Conservation (phyloP, 2,888 invertebrate species). For the Pherbina coryleti region DNA sequence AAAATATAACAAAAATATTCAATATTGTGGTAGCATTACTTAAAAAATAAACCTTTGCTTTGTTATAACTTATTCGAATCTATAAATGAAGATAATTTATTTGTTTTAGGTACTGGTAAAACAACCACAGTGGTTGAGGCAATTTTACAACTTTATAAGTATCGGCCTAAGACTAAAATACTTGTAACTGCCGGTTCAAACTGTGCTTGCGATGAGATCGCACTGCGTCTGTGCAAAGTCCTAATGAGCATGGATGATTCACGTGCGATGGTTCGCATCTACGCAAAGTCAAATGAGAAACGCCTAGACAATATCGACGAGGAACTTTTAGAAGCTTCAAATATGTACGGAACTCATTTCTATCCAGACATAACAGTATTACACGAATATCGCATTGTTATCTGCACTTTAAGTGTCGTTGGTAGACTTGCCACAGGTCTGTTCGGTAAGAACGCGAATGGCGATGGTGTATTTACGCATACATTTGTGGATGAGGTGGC, state of each 20-base stretch:
- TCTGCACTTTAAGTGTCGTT: slow-evolving; percentile 75
- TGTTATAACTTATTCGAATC: no score
- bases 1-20: background rate
- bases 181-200: slow-evolving; percentile 80
- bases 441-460: slow-evolving; percentile 50
- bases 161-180: slow-evolving; percentile 69
- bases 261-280: slow-evolving; percentile 69
- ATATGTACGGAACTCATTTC: slow-evolving; percentile 64
- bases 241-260: slow-evolving; percentile 47
- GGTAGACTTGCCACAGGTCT: slow-evolving; percentile 70
- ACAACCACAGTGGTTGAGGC: slow-evolving; percentile 80
- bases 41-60: no score
- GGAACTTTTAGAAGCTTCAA: slow-evolving; percentile 68
- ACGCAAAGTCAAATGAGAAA: slow-evolving; percentile 66
- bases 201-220: slow-evolving; percentile 79
- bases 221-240: slow-evolving; percentile 68
- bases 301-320: slow-evolving; percentile 65
- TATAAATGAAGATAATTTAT: no score
- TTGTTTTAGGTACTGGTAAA: slow-evolving; percentile 75
- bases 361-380: slow-evolving; percentile 71
- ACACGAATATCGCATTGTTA: slow-evolving; percentile 73
- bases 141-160: slow-evolving; percentile 73
- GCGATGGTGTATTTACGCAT: slow-evolving; percentile 72
- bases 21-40: background rate
- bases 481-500: slow-evolving; percentile 84